phyloP scores from a whole-genome alignment of 2,888 invertebrate species.

The Aphrophora alni region DNA sequence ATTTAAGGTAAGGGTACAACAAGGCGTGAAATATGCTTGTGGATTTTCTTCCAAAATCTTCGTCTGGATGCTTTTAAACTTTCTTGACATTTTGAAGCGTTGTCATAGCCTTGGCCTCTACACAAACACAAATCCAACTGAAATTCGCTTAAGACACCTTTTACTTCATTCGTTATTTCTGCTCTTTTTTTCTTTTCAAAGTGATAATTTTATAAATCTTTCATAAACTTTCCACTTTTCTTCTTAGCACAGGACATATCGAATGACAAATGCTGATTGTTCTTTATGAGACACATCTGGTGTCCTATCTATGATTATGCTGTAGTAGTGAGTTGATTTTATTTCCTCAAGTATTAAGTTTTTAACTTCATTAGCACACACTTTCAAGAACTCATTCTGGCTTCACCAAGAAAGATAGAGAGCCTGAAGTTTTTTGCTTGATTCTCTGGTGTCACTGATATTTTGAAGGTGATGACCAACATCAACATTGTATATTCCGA shows the following conservation, averaged over 20 bases:
- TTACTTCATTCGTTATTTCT: background rate
- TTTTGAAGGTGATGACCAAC: conserved; percentile 11
- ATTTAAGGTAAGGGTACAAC: conserved; percentile 4
- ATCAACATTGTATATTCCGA: conserved; percentile 11
- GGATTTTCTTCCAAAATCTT: no score
- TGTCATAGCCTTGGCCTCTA: no score
- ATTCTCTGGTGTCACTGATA: conserved; percentile 14
- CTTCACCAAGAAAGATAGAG: conserved; percentile 12
- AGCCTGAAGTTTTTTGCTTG: conserved; percentile 21
- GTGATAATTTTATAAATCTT: conserved; percentile 19
- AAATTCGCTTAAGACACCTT: no score
- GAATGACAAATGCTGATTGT: background rate
- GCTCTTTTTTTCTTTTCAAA: background rate
- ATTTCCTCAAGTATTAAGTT: background rate
- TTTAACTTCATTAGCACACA: background rate
- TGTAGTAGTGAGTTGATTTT: conserved; percentile 19
- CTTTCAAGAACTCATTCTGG: conserved; percentile 12
- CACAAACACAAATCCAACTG: no score
- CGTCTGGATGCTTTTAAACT: no score
- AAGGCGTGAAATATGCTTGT: conserved; percentile 4
- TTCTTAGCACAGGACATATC: background rate
- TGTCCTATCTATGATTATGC: background rate
- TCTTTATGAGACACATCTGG: background rate
- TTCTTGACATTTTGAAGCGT: no score
- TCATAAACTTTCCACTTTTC: background rate